Percentiles rank a stretch among this genome's conserved stretches.
These are phyloP conservation scores for Noctua comes DNA, from an alignment of 2,888 invertebrate species.

Conservation along the genomic window DNA sequence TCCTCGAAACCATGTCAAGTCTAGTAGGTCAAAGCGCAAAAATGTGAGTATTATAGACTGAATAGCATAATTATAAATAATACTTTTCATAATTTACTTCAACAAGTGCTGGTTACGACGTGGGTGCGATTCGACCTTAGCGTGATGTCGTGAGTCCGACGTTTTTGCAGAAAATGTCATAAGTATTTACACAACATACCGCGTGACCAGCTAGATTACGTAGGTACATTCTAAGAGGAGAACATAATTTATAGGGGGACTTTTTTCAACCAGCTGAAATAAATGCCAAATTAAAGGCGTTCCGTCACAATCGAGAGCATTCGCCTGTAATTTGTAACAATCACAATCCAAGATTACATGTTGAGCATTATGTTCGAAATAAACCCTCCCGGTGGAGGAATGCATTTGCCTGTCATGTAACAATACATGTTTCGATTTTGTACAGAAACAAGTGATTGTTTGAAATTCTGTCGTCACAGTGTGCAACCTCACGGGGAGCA, in stretches of 20 bases:
- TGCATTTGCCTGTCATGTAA: too few relatives aligned
- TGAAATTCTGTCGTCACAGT: too few relatives aligned
- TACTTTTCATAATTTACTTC: constrained; percentile 50
- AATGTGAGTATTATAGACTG: constrained; percentile 14
- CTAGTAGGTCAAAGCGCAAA: constrained; percentile 42
- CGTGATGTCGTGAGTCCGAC: constrained; percentile 73
- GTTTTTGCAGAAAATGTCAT: constrained; percentile 73
- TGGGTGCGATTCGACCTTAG: constrained; percentile 77
- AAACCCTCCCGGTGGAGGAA: too few relatives aligned
- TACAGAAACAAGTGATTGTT: too few relatives aligned
- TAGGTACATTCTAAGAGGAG: background rate
- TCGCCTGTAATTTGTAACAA: background rate
- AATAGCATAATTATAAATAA: constrained; percentile 50
- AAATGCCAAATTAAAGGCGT: background rate
- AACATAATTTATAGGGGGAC: background rate
- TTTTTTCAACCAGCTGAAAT: background rate
- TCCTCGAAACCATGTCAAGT: constrained; percentile 44
- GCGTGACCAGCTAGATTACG: constrained; percentile 25
- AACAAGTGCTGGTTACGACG: constrained; percentile 50
- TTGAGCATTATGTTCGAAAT: too few relatives aligned
- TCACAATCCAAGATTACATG: too few relatives aligned
- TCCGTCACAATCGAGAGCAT: background rate
- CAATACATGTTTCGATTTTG: too few relatives aligned
- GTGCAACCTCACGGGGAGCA: too few relatives aligned
- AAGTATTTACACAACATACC: constrained; percentile 63